These are phyloP conservation scores for Pyrgus malvae DNA, from an alignment of 2,888 invertebrate species.

Conservation along the genomic window DNA sequence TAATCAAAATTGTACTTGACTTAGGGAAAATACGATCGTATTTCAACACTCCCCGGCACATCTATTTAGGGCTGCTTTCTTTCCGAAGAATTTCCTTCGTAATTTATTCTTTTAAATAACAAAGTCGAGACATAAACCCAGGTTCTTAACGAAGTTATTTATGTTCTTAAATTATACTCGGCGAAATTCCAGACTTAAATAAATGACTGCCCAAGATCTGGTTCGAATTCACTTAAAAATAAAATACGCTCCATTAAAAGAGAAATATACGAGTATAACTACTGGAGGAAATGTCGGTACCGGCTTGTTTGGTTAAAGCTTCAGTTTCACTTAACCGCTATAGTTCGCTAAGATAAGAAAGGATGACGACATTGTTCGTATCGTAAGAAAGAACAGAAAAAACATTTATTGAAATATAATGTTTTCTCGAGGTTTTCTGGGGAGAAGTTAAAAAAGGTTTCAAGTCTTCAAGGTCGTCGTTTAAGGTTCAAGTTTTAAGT, in stretches of 20 bases:
- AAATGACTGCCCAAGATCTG: slow-evolving; percentile 22
- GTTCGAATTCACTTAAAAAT: slow-evolving; percentile 26
- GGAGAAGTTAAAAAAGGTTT: too few species aligned
- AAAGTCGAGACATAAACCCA: slow-evolving; percentile 26
- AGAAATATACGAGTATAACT: slow-evolving; percentile 21
- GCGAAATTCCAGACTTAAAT: slow-evolving; percentile 21
- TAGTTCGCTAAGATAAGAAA: too few species aligned
- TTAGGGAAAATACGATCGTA: neutral
- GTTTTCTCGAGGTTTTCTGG: too few species aligned
- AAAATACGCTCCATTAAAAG: slow-evolving; percentile 23
- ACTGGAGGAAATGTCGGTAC: neutral
- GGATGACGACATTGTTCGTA: too few species aligned
- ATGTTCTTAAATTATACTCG: slow-evolving; percentile 28
- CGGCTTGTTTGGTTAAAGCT: neutral
- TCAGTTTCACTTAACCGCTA: too few species aligned
- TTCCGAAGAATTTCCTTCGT: slow-evolving; percentile 16
- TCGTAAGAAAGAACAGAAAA: too few species aligned
- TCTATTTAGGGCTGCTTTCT: slow-evolving; percentile 1
- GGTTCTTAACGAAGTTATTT: slow-evolving; percentile 28
- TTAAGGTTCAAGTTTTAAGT: too few species aligned
- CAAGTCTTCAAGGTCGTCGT: too few species aligned
- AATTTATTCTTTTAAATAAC: slow-evolving; percentile 28
- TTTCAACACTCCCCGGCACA: slow-evolving; percentile 3
- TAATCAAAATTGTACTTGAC: slow-evolving; percentile 3
- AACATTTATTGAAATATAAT: too few species aligned